Percentiles rank a stretch among this genome's conserved stretches.
These are phyloP conservation scores for Diabrotica undecimpunctata DNA, from an alignment of 1,140 invertebrate species.

Conservation along the genomic window DNA sequence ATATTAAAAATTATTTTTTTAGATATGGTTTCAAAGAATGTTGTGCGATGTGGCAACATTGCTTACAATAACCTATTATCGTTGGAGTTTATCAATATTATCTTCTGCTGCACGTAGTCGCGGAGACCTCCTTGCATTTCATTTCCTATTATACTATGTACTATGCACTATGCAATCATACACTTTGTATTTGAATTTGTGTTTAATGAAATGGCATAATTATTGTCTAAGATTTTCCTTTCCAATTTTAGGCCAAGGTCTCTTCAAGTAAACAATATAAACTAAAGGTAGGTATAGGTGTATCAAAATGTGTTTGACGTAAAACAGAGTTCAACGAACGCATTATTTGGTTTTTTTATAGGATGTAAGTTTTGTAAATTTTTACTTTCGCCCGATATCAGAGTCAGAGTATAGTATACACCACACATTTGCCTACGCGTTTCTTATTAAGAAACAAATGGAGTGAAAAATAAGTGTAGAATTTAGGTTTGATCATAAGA, in stretches of 20 bases:
- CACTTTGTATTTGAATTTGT: slow-evolving; percentile 18
- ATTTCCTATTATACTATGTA: slow-evolving; percentile 14
- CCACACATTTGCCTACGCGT: too few relatives aligned
- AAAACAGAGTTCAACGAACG: slow-evolving; percentile 19
- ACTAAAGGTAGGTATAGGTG: neutral
- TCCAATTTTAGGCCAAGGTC: slow-evolving; percentile 16
- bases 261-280: slow-evolving; percentile 1
- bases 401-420: too few relatives aligned
- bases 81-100: slow-evolving; percentile 31
- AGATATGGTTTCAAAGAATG: neutral
- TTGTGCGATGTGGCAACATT: neutral
- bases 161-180: slow-evolving; percentile 13
- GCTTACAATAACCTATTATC: neutral
- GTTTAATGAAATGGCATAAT: slow-evolving; percentile 14
- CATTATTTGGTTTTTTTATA: slow-evolving; percentile 17
- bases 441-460: too few relatives aligned
- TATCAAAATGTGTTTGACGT: slow-evolving; percentile 10
- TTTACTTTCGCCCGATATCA: neutral
- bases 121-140: slow-evolving; percentile 29
- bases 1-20: too few relatives aligned
- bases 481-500: too few relatives aligned
- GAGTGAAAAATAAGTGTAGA: too few relatives aligned
- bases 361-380: slow-evolving; percentile 1
- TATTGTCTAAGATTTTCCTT: slow-evolving; percentile 15
- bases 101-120: slow-evolving; percentile 26